phyloP scores from a whole-genome alignment of 2,888 invertebrate genomes.

The Aricia artaxerxes region DNA sequence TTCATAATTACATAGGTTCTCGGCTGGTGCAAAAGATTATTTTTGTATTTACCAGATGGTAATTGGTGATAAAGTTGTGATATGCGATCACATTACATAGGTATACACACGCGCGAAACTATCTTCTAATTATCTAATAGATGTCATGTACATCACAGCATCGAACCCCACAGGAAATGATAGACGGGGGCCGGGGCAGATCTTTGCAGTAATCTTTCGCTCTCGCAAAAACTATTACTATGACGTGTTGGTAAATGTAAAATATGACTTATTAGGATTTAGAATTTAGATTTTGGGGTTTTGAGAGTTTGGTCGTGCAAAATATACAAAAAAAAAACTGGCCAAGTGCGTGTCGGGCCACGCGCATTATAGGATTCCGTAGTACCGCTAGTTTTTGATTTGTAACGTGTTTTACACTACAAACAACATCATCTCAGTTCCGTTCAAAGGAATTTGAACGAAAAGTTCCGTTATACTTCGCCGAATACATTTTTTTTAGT shows the following conservation, averaged over 20 bases:
- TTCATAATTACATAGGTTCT: constrained; percentile 27
- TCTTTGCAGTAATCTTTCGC: neutral
- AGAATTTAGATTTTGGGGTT: no score
- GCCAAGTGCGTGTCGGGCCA: no score
- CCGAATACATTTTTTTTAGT: no score
- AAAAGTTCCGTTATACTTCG: no score
- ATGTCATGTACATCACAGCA: neutral
- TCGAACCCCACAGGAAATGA: neutral
- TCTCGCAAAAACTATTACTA: neutral
- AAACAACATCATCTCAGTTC: no score
- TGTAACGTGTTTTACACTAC: no score
- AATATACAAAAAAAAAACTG: no score
- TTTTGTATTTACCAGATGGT: constrained; percentile 16
- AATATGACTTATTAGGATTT: neutral
- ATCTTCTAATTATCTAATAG: neutral
- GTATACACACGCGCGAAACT: neutral
- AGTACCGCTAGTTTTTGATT: no score
- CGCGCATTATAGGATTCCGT: no score
- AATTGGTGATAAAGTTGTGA: constrained; percentile 20
- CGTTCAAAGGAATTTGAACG: no score
- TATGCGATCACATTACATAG: neutral
- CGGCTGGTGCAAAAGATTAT: constrained; percentile 20
- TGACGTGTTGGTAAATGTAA: neutral
- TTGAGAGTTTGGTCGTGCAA: no score
- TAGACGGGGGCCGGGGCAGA: neutral